phyloP scores from a whole-genome alignment of 1,140 invertebrate species.

The Asbolus verrucosus region DNA sequence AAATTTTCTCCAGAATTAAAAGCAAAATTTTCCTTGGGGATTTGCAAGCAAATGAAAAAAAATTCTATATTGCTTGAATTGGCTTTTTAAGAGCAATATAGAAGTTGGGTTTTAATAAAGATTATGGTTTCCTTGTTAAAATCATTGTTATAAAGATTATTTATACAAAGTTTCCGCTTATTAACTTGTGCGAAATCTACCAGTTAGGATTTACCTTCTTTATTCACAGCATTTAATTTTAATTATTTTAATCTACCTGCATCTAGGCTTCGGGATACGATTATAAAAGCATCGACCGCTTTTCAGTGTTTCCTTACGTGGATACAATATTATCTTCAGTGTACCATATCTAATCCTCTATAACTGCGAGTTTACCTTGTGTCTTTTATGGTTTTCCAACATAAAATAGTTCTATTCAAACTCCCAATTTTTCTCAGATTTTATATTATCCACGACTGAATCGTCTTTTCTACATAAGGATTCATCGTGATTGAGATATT shows the following conservation, averaged over 20 bases:
- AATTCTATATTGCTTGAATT: conserved; percentile 1
- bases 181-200: conserved; percentile 17
- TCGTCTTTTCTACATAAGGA: neutral
- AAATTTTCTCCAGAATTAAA: too few relatives aligned
- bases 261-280: conserved; percentile 21
- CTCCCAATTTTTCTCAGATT: too few relatives aligned
- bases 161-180: conserved; percentile 16
- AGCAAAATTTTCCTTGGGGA: too few relatives aligned
- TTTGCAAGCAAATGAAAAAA: conserved; percentile 2
- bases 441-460: conserved; percentile 8
- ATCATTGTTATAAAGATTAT: too few relatives aligned
- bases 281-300: conserved; percentile 10
- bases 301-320: too few relatives aligned
- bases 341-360: too few relatives aligned
- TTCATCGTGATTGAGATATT: neutral
- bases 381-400: too few relatives aligned
- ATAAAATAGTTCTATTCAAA: too few relatives aligned
- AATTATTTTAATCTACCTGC: conserved; percentile 38
- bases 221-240: conserved; percentile 26
- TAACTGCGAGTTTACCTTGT: too few relatives aligned
- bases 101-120: conserved; percentile 13
- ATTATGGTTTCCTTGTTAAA: conserved; percentile 18
- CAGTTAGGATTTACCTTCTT: neutral
- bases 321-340: too few relatives aligned
- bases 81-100: conserved; percentile 5